Evolutionary conservation across 1,140 invertebrate species (phyloP).

Genomic region (Colletes latitarsis): DNA sequence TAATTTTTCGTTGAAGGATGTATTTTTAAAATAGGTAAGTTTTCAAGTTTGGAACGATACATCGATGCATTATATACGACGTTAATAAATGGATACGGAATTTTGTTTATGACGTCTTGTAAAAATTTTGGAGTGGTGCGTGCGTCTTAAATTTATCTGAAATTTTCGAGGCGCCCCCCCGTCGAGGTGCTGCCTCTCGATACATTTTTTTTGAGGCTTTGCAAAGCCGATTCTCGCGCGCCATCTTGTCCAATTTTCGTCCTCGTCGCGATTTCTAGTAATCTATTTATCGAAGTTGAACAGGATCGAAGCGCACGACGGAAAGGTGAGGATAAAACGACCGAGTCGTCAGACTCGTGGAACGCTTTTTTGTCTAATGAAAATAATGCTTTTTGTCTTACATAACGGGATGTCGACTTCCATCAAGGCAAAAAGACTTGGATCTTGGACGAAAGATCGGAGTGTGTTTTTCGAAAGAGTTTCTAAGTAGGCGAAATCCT

Average conservation of each 20-base stretch:
- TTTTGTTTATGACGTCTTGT: not conserved
- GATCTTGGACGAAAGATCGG: not conserved
- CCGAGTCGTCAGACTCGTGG: not conserved
- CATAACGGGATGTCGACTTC: not conserved
- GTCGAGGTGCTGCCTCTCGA: constrained; percentile 11
- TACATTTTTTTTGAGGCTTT: too few species aligned
- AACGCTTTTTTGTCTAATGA: constrained; percentile 4
- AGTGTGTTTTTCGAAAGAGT: too few species aligned
- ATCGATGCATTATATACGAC: not conserved
- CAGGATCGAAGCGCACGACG: not conserved
- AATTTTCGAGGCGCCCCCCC: constrained; percentile 17
- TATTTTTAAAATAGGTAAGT: constrained; percentile 13
- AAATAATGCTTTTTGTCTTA: not conserved
- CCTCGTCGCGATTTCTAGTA: not conserved
- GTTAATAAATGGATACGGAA: not conserved
- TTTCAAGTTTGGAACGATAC: not conserved
- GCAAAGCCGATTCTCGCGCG: not conserved
- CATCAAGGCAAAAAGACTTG: not conserved
- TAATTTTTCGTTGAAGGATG: not conserved
- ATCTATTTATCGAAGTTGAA: not conserved
- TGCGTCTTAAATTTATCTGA: not conserved
- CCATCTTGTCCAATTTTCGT: not conserved
- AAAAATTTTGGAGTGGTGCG: not conserved
- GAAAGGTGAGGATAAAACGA: constrained; percentile 34
- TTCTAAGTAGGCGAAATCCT: not conserved